These are phyloP conservation scores for Acanthopagrus latus DNA, from an alignment of 2,797 vertebrate genomes.

Conservation along the genomic window DNA sequence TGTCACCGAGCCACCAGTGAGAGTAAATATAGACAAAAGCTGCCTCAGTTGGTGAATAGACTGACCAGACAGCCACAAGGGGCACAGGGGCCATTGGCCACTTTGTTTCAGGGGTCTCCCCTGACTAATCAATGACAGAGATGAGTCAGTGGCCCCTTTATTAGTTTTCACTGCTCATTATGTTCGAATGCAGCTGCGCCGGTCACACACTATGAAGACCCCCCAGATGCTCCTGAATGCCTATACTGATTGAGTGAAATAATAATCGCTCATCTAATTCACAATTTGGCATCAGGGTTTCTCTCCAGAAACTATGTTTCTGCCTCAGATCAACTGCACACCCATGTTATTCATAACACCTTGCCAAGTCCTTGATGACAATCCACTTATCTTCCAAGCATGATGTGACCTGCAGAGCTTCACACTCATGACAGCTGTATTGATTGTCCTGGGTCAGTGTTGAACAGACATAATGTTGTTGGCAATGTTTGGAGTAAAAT, in stretches of 20 bases:
- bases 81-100: constrained; percentile 44
- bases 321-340: background rate
- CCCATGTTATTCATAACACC: background rate
- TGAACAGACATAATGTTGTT: too few relatives aligned
- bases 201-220: constrained; percentile 23
- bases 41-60: constrained; percentile 40
- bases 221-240: constrained; percentile 10
- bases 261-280: constrained; percentile 16
- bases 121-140: constrained; percentile 76
- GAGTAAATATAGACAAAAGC: constrained; percentile 60
- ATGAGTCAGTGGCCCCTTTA: constrained; percentile 64
- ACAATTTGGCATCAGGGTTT: background rate
- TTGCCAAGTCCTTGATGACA: background rate
- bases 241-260: constrained; percentile 8
- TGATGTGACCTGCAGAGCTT: constrained; percentile 7
- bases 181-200: constrained; percentile 48
- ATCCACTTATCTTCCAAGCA: background rate
- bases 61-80: constrained; percentile 40
- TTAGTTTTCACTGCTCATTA: constrained; percentile 48
- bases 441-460: constrained; percentile 20
- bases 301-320: background rate
- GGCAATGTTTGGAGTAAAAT: too few relatives aligned
- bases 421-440: constrained; percentile 7
- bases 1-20: constrained; percentile 42
- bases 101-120: constrained; percentile 68